phyloP scores from a whole-genome alignment of 2,888 invertebrate species.

The Hydriomena furcata region DNA sequence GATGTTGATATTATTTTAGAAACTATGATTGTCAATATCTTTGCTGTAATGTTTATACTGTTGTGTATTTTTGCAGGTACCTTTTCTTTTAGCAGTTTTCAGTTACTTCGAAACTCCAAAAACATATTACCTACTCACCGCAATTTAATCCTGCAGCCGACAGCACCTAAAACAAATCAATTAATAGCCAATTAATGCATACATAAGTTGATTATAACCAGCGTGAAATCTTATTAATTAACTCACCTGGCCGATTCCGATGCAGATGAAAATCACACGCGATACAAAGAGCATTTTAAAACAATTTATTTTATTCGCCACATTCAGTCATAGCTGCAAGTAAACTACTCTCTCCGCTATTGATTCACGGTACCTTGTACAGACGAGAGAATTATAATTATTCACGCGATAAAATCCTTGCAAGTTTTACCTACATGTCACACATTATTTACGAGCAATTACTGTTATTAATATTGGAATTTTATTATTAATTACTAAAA shows the following conservation, averaged over 20 bases:
- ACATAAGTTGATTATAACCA: slow-evolving; percentile 5
- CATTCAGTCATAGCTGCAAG: slow-evolving; percentile 20
- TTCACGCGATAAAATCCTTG: slow-evolving; percentile 68
- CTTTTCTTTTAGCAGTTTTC: not conserved
- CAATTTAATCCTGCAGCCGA: slow-evolving; percentile 43
- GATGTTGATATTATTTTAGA: no score
- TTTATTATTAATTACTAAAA: not conserved
- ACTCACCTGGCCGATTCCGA: slow-evolving; percentile 51
- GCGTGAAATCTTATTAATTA: slow-evolving; percentile 12
- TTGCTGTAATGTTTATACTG: no score
- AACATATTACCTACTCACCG: slow-evolving; percentile 56
- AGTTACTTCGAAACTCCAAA: not conserved
- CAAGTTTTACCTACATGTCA: slow-evolving; percentile 45
- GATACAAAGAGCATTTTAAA: slow-evolving; percentile 40
- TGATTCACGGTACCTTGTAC: slow-evolving; percentile 53
- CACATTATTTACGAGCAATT: slow-evolving; percentile 41
- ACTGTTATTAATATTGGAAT: slow-evolving; percentile 23
- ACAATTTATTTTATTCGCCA: slow-evolving; percentile 25
- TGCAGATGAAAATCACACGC: slow-evolving; percentile 29
- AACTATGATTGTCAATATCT: no score
- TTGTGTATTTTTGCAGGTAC: no score
- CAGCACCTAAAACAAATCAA: slow-evolving; percentile 51
- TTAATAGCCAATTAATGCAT: slow-evolving; percentile 13
- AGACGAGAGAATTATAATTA: slow-evolving; percentile 59
- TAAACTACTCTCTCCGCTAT: slow-evolving; percentile 43